Base-by-base conservation (phyloP, 2,113 vertebrate species). In the Pongo abelii region DNA sequence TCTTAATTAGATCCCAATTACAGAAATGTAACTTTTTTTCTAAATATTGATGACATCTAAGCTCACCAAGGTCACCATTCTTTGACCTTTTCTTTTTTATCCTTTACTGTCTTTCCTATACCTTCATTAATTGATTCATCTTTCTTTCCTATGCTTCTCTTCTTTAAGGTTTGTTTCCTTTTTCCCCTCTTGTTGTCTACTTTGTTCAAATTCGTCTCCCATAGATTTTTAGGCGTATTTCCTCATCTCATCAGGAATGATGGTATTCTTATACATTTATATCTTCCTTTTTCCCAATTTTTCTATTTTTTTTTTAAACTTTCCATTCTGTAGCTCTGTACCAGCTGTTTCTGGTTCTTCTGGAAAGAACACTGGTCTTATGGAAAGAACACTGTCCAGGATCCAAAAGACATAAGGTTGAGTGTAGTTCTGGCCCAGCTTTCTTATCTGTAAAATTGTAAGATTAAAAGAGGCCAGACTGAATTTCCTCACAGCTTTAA, bases 331-430 rank as follows among this genome's bases (percentile, higher is more conserved):
- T 64, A 93, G 8, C 14, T 93, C 88, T 64, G 23, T 79, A 70
- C 88, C 40, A 59, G 17, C 30, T 93, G 11, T 69, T 91, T 88
- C 93, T 95, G 70, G 10, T 83, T 89, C 80, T 8, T 83, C 23
- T 92, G 92, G 16, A 61, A 94, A 93, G 32, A 43, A 43, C 43
- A 16, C 25, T 87, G 12, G 8, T 86, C n/a, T 97, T 93, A 59
- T 67, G 25, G 83, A 95, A 93, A 91, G 67, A 67, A 38, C n/a
- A 59, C 18, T 18, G 23, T 55, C 23, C 30, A 67, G 43, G 70
- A 72, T 93, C 32, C 69, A 83, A 92, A 92, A 90, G 32, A 79
- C 32, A 16, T 43, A 32, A 4, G 11, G 13, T 83, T 57, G 46
- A 90, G 38, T 79, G 61, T 38, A 61, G 22, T 61, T 96, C 22